Evolutionary conservation across 1,140 invertebrate species (phyloP).

Genomic region (Diuraphis noxia): DNA sequence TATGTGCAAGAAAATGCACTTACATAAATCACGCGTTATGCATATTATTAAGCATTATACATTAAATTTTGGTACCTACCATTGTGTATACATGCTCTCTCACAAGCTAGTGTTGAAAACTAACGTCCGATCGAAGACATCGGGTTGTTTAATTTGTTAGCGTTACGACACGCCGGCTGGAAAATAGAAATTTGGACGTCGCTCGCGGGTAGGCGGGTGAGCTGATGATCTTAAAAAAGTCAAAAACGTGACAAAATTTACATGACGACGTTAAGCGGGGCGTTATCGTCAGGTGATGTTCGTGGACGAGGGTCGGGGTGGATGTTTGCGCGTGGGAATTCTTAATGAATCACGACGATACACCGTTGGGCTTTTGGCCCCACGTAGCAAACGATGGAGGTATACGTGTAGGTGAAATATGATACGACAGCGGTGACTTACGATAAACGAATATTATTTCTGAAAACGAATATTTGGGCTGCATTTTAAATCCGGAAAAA

Average conservation of each 20-base stretch:
- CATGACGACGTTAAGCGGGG: background rate
- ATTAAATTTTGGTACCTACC: background rate
- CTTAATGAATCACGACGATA: background rate
- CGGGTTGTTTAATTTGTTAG: background rate
- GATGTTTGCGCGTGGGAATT: background rate
- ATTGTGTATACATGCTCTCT: background rate
- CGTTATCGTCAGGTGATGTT: background rate
- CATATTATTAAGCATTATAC: background rate
- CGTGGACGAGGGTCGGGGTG: background rate
- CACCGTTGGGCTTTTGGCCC: background rate
- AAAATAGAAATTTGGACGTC: background rate
- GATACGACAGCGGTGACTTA: background rate
- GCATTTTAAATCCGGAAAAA: background rate
- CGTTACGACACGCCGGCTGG: background rate
- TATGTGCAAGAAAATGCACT: background rate
- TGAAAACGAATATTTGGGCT: background rate
- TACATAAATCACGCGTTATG: background rate
- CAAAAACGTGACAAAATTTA: conserved; percentile 24
- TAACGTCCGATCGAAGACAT: background rate
- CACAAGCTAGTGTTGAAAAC: background rate
- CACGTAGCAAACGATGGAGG: background rate
- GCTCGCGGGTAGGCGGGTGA: background rate
- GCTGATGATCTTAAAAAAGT: background rate
- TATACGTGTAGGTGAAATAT: background rate
- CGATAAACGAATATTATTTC: background rate